Percentiles rank a stretch among this genome's conserved stretches.
Evolutionary conservation across 2,888 invertebrate genomes (phyloP).

Genomic region (Troglohyphantes excavatus): DNA sequence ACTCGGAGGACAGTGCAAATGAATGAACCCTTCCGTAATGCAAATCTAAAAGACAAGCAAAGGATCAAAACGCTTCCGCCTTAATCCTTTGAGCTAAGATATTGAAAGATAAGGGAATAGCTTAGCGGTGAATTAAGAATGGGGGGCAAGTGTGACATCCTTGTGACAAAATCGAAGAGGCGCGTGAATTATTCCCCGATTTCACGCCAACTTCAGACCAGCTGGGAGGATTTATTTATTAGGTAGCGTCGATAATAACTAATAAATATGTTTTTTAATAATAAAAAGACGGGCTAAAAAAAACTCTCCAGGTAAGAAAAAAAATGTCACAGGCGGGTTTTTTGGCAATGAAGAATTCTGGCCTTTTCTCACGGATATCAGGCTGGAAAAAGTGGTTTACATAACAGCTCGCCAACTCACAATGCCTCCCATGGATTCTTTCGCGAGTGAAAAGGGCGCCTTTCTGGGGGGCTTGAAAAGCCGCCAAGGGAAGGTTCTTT

Average conservation of each 20-base stretch:
- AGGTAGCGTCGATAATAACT: neutral
- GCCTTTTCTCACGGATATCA: conserved; percentile 76
- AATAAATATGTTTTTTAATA: neutral
- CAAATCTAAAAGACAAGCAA: conserved; percentile 63
- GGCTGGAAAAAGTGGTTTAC: conserved; percentile 67
- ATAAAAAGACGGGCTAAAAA: conserved; percentile 2
- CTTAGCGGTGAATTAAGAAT: neutral
- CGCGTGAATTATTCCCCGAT: conserved; percentile 23
- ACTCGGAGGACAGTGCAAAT: neutral
- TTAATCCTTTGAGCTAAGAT: conserved; percentile 10
- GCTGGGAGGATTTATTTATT: conserved; percentile 10
- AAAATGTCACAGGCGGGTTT: too few relatives aligned
- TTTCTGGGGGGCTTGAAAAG: conserved; percentile 41
- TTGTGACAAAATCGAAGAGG: conserved; percentile 1
- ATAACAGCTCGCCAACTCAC: conserved; percentile 58
- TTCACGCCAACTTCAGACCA: conserved; percentile 23
- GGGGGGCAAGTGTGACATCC: neutral
- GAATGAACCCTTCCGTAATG: neutral
- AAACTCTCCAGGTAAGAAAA: neutral
- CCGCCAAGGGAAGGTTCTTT: conserved; percentile 43
- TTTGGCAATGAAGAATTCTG: neutral
- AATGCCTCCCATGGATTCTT: conserved; percentile 49
- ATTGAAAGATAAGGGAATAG: neutral
- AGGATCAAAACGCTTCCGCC: conserved; percentile 32
- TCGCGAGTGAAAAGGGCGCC: conserved; percentile 15